phyloP scores from a whole-genome alignment of 2,113 vertebrate species.

The Dromiciops gliroides region DNA sequence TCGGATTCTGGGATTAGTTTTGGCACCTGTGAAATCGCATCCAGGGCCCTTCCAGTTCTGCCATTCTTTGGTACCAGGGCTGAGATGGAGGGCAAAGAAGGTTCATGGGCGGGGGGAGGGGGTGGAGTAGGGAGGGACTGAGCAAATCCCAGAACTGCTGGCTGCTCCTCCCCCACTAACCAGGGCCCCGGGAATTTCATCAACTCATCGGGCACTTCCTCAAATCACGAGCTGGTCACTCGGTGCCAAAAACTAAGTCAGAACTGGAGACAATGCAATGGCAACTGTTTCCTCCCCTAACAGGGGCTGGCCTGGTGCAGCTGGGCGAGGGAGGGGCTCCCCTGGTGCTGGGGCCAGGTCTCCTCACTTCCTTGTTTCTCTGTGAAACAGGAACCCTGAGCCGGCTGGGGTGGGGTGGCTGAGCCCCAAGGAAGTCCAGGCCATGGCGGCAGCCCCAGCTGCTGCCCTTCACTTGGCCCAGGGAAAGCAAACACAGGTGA shows the following conservation, averaged over 20 bases:
- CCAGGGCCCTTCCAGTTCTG: background rate
- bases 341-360: conserved; percentile 12
- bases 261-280: conserved; percentile 54
- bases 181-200: conserved; percentile 59
- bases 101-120: background rate
- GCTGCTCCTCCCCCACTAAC: conserved; percentile 1
- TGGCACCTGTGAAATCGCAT: background rate
- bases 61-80: background rate
- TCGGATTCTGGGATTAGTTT: background rate
- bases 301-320: background rate
- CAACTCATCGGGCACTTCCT: conserved; percentile 70
- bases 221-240: conserved; percentile 51
- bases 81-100: background rate
- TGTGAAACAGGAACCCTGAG: conserved; percentile 74
- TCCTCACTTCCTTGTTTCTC: conserved; percentile 75
- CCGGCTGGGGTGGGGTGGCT: background rate
- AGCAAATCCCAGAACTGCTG: background rate
- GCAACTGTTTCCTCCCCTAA: conserved; percentile 39
- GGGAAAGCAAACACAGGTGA: background rate
- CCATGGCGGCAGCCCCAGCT: background rate
- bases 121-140: background rate
- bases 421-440: background rate
- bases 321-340: conserved; percentile 46
- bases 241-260: conserved; percentile 41
- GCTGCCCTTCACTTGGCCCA: background rate